Evolutionary conservation across 2,888 invertebrate species (phyloP).

Genomic region (Phengaris alcon): DNA sequence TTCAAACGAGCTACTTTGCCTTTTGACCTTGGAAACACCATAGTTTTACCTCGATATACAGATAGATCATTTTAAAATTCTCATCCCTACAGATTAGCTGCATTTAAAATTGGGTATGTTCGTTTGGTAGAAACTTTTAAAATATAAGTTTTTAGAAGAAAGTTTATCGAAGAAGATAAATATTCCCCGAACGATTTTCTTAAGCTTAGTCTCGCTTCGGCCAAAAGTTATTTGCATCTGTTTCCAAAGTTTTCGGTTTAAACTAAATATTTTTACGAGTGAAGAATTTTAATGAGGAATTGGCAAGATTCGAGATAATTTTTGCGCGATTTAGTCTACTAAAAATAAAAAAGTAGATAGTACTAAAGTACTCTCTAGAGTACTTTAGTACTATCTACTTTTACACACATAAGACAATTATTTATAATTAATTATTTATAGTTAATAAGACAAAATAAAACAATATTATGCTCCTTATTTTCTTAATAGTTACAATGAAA

Average conservation of each 20-base stretch:
- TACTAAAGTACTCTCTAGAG: too few species aligned
- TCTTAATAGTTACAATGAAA: too few species aligned
- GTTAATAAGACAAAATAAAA: too few species aligned
- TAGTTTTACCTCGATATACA: background rate
- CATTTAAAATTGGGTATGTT: background rate
- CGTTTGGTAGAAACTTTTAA: constrained; percentile 12
- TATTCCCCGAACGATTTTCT: constrained; percentile 4
- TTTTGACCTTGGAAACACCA: too few species aligned
- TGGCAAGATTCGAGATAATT: background rate
- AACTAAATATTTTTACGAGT: background rate
- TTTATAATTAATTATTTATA: too few species aligned
- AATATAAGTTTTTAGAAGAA: background rate
- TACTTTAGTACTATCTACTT: too few species aligned
- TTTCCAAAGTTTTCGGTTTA: background rate
- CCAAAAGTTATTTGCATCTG: constrained; percentile 3
- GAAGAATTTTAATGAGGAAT: background rate
- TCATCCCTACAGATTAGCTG: background rate
- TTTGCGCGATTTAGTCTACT: too few species aligned
- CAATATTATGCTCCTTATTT: too few species aligned
- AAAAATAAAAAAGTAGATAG: too few species aligned
- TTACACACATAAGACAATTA: too few species aligned
- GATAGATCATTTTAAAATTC: background rate
- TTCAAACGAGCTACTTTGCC: too few species aligned
- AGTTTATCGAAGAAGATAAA: constrained; percentile 5
- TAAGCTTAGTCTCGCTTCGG: constrained; percentile 17